These are phyloP conservation scores for Actinostola sp. DNA, from an alignment of 92 coral and sea anemone genomes.

Conservation along the genomic window DNA sequence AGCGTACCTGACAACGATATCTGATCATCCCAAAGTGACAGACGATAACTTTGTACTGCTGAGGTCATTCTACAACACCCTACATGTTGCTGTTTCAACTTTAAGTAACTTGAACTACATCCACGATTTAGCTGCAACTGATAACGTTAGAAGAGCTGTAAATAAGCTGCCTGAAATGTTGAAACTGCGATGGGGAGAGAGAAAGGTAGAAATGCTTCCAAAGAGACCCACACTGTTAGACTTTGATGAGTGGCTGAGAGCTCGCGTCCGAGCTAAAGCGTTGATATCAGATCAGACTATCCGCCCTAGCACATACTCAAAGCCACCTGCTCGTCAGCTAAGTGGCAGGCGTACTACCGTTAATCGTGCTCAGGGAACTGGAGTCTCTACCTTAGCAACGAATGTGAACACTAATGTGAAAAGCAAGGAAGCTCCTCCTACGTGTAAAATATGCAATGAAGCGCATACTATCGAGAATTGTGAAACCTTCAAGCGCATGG, in stretches of 20 bases:
- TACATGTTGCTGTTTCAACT: constrained; percentile 50
- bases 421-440: constrained; percentile 8
- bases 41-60: constrained; percentile 36
- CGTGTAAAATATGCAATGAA: constrained; percentile 23
- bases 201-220: constrained; percentile 38
- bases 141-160: constrained; percentile 39
- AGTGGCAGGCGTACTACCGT: background rate
- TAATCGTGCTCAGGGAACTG: background rate
- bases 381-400: background rate
- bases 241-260: constrained; percentile 52
- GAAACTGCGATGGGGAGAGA: constrained; percentile 51
- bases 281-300: background rate
- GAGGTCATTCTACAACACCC: constrained; percentile 35
- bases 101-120: constrained; percentile 44
- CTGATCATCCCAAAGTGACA: constrained; percentile 25
- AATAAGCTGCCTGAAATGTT: constrained; percentile 45
- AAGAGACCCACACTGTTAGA: constrained; percentile 30
- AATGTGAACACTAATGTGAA: background rate
- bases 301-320: background rate
- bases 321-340: background rate
- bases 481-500: constrained; percentile 45
- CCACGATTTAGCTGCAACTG: constrained; percentile 47
- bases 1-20: constrained; percentile 41
- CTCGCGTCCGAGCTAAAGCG: constrained; percentile 32
- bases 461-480: constrained; percentile 55